Base-by-base conservation (phyloP, 2,113 vertebrate genomes). In the Drymodes brunneopygia region DNA sequence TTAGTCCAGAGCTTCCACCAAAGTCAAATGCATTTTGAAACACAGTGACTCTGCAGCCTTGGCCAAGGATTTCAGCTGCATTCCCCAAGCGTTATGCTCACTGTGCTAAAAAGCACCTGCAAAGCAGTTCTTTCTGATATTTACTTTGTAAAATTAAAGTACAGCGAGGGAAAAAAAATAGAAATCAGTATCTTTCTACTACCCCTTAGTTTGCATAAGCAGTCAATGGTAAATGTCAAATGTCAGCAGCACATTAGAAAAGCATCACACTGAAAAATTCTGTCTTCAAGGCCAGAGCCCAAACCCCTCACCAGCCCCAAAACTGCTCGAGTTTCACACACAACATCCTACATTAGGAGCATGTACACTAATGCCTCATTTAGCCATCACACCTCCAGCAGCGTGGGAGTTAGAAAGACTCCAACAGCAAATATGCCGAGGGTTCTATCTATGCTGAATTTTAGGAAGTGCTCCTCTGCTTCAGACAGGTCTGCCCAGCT, bases 61-160 rank as follows among this genome's bases (percentile, higher is more conserved):
- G 69, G 92, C 88, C 86, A 50, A 93, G 69, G 64, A 78, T 84
- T 90, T 81, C 72, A 88, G 44, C 94, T 92, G 94, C 88, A 87
- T 89, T 94, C 81, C 81, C 73, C 45, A 42, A 85, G 81, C 54
- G 0, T 94, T 84, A 36, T 61, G 90, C 90, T 96, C 92, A 25
- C 82, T 57, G 56, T 88, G 80, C 87, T 94, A 77, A 94, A 97
- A 95, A 84, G 28, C 86, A 95, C 75, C 86, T 94, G 72, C 93
- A 95, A 90, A 90, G 75, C 86, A 71, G 51, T 45, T 92, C 82
- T 88, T 83, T 22, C 36, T 90, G 92, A 66, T 95, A 96, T 97
- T 97, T 97, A 94, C 92, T 94, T 94, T 92, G 60, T 36, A 77
- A 96, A 96, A 97, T 94, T 92, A 95, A 97, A 97, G 64, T 47